A percentile compares a stretch with the other conserved stretches of the same genome.
phyloP scores from a whole-genome alignment of 2,888 invertebrate genomes.

The Unio delphinus region DNA sequence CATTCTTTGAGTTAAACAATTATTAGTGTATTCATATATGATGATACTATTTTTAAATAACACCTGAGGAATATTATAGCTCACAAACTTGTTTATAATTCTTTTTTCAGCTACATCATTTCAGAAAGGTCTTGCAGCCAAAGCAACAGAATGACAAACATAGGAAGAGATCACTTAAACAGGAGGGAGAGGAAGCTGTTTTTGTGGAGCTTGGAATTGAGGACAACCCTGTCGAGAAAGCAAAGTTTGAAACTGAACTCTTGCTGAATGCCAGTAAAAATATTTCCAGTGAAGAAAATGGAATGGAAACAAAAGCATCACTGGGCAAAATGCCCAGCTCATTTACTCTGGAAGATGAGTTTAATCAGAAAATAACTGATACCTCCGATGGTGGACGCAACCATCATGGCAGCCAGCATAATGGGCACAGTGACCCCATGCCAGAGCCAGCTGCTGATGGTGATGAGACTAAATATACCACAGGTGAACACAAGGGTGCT shows the following conservation, averaged over 20 bases:
- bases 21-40: too few relatives aligned
- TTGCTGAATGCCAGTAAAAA: slow-evolving; percentile 2
- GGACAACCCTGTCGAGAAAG: slow-evolving; percentile 29
- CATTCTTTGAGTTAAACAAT: too few relatives aligned
- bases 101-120: slow-evolving; percentile 45
- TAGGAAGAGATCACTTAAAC: slow-evolving; percentile 8
- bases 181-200: slow-evolving; percentile 27
- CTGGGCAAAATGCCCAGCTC: too few relatives aligned
- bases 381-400: not conserved
- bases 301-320: too few relatives aligned
- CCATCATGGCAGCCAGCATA: slow-evolving; percentile 1
- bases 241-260: slow-evolving; percentile 22
- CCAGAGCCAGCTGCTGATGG: slow-evolving; percentile 3
- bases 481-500: not conserved
- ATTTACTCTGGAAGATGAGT: slow-evolving; percentile 9
- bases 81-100: not conserved
- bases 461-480: not conserved
- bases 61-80: too few relatives aligned
- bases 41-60: too few relatives aligned
- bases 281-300: too few relatives aligned
- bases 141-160: slow-evolving; percentile 21
- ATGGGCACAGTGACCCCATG: slow-evolving; percentile 3
- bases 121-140: slow-evolving; percentile 47
- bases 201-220: slow-evolving; percentile 51
- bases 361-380: slow-evolving; percentile 5